Base-by-base conservation (phyloP, 92 coral and sea anemone species). In the Palythoa grandiflora region DNA sequence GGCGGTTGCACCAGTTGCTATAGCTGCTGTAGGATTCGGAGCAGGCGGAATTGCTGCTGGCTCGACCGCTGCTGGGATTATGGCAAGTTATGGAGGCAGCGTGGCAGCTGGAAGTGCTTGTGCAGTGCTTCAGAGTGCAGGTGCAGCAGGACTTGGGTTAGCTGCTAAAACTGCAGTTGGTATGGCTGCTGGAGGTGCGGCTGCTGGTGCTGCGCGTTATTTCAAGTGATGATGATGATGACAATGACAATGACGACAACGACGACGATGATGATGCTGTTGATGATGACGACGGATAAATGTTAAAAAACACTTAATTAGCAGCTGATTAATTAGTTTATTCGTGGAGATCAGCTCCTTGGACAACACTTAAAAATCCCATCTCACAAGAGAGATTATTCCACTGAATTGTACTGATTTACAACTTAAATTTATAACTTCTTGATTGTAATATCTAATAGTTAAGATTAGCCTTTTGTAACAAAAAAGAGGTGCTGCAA, bases 71-170 rank as follows among this genome's bases (percentile, higher is more conserved):
- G 80, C 92, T 40, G 12, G 40, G 36, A 5, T 76, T 60, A 74
- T 86, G n/a, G 81, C 76, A 73, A 9, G 40, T 10, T 80, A 80
- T 12, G 91, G 91, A 12, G 88, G 88, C 15, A 37, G 54, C 47
- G 88, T 88, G 11, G 92, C 92, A 15, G 6, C 91, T 40, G 91
- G 91, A 19, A 60, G 88, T 83, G 70, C 4, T 0, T 21, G 73
- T 47, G 83, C 91, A 8, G 61, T 13, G 5, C 88, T 83, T 13
- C 91, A 88, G 73, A 89, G 92, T 84, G 89, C 89, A 20, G 92
- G 92, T 1, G 84, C 80, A 1, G 73, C 88, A 44, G 92, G 92
- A 12, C 38, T 89, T n/a, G 71, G 92, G 12, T 4, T 1, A 38
- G 73, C 48, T 39, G 87, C 72, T 2, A 39, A 11, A 4, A 21